Base-by-base conservation (phyloP, 2,797 vertebrate species). In the Tiaroga cobitis region DNA sequence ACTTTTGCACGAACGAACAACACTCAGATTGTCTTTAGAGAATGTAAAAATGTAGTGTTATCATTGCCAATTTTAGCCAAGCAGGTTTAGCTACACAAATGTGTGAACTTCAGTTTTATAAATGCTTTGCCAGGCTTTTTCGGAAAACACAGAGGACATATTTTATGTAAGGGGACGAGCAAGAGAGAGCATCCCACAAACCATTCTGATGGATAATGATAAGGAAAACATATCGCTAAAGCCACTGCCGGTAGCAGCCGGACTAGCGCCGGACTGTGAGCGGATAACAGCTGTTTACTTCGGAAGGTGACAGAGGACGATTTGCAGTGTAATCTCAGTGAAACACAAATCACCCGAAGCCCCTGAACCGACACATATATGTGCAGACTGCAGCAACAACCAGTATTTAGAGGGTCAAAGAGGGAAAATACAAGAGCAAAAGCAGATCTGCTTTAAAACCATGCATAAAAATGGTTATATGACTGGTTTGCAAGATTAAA, bases 251-350 rank as follows among this genome's bases (percentile, higher is more conserved):
- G 81, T 74, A 83, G 67, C 77, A 72, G 39, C 43, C 39, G 49
- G 77, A 84, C 79, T 74, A 80, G 80, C 61, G 39, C 43, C 39
- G 49, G 77, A 84, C 79, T 78, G 83, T 87, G 61, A 61, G 16
- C 1, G 69, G 43, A 74, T 81, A 88, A 89, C 86, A 87, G 86
- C 81, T 88, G 86, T 90, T 89, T 87, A 89, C 83, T 77, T 85
- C 88, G 90, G 91, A 91, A 90, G 90, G 90, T 87, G 88, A 69
- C 84, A 89, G 85, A 51, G 1, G 18, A 83, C 75, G 91, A 92
- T 92, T 89, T 92, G 49, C 39, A 4, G 2, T 13, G 8, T 92
- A 90, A 93, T 93, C 92, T 90, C 49, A 0, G 65, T 73, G 75
- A 88, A 82, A 82, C 83, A 18, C 24, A n/a, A 54, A 85, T 92